Evolutionary conservation across 2,888 invertebrate species (phyloP), one percentile per base, ranked within the genome.

Genomic region (Pristionchus maxplancki): DNA sequence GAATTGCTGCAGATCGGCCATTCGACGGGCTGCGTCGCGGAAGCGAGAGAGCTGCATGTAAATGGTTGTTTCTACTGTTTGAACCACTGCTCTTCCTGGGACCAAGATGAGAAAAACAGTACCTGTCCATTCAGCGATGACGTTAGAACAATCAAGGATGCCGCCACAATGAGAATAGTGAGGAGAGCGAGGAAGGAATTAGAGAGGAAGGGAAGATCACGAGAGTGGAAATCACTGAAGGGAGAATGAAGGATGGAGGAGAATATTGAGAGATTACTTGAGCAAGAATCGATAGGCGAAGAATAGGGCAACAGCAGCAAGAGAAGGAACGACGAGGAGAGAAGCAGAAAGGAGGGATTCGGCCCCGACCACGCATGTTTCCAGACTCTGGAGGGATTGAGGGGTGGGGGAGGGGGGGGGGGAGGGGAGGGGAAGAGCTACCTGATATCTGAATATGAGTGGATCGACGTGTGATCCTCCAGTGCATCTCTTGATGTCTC

Each of bases 391-490:
- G n/a, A 44, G 17, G 24, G 28, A 37, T 34, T n/a, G n/a, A n/a
- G n/a, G n/a, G n/a, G n/a, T n/a, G n/a, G n/a, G 58, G 6, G 24
- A 24, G 9, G 20, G n/a, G 9, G 20, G 58, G 58, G 3, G 5
- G 15, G 17, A 8, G 31, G 31, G 31, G 31, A 67, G 20, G 9
- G 8, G 9, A 40, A 74, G 8, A 37, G 4, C 13, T 17, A 85
- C 85, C 85, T 85, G 85, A 40, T 85, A 64, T 85, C 85, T 62
- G 85, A 85, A 85, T 64, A 85, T 85, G 44, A 85, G 48, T 85
- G 85, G 64, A 40, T 85, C 85, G 31, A 85, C 85, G 1, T 85
- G 85, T 1, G 62, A 53, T 85, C 85, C 85, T 40, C 85, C 85
- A 15, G 85, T 85, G 44, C 85, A 85, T 64, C 24, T 62, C n/a